Percentiles rank a stretch among this genome's conserved stretches.
These are phyloP conservation scores for Synanceia verrucosa DNA, from an alignment of 2,797 vertebrate species.

Conservation along the genomic window DNA sequence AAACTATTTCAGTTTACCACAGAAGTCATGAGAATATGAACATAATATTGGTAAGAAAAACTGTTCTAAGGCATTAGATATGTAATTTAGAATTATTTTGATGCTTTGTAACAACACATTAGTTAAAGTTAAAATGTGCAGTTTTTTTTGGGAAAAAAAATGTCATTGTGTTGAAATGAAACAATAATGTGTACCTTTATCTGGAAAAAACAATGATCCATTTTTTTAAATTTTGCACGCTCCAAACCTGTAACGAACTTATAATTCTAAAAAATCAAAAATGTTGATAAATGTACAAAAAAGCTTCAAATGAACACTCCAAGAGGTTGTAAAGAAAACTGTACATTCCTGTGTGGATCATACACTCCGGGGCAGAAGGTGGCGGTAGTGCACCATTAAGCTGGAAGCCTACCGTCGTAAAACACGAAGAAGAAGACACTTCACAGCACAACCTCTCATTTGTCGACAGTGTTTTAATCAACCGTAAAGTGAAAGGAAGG, in stretches of 20 bases:
- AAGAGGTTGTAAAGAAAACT: no score
- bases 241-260: no score
- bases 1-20: neutral
- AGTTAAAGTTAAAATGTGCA: neutral
- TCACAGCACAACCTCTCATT: rapidly evolving
- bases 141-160: neutral
- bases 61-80: neutral
- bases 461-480: constrained; percentile 40
- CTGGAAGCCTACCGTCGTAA: no score
- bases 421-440: no score
- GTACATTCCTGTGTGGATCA: no score
- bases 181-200: neutral
- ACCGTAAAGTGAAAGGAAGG: constrained; percentile 77
- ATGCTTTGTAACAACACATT: neutral
- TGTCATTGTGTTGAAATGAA: neutral
- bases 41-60: neutral
- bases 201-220: neutral
- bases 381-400: neutral
- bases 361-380: no score
- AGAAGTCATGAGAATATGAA: neutral
- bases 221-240: no score
- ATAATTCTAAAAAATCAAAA: no score
- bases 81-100: neutral
- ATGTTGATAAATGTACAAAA: neutral
- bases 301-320: neutral